phyloP scores from a whole-genome alignment of 2,113 vertebrate species.

The Nipponia nippon region DNA sequence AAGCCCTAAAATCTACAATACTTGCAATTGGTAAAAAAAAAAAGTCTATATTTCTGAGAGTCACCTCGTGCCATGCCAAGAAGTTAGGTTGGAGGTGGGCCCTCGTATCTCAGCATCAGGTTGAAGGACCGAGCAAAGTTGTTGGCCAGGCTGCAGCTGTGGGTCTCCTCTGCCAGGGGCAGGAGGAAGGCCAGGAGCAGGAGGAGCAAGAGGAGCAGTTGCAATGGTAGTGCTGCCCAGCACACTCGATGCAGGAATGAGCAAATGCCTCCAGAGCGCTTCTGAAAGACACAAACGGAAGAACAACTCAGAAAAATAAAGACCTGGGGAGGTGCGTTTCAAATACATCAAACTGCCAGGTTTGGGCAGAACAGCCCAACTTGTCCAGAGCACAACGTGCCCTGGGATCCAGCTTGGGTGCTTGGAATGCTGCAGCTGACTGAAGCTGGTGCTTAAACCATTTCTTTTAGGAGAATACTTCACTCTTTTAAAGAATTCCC shows the following conservation, averaged over 20 bases:
- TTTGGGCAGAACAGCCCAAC: background rate
- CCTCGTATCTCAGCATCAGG: slow-evolving; percentile 85
- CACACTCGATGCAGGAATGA: slow-evolving; percentile 77
- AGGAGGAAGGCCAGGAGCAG: slow-evolving; percentile 88
- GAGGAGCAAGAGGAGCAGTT: slow-evolving; percentile 81
- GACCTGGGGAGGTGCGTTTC: background rate
- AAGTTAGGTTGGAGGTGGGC: slow-evolving; percentile 86
- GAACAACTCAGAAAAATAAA: background rate
- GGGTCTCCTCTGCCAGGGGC: slow-evolving; percentile 77
- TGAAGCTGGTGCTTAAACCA: background rate
- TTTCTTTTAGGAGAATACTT: background rate
- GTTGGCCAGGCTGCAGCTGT: slow-evolving; percentile 87
- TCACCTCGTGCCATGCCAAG: background rate
- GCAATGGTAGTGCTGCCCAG: slow-evolving; percentile 81
- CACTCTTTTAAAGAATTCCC: background rate
- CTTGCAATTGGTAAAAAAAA: background rate
- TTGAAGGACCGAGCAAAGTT: slow-evolving; percentile 92
- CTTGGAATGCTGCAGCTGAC: background rate
- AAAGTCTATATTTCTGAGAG: background rate
- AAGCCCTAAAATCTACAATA: background rate
- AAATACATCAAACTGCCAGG: background rate
- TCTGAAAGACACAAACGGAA: slow-evolving; percentile 61
- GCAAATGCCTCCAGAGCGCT: slow-evolving; percentile 22
- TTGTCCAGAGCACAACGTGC: background rate
- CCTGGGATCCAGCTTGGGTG: background rate